These are phyloP conservation scores for Garra rufa DNA, from an alignment of 2,113 vertebrate genomes.

Conservation along the genomic window DNA sequence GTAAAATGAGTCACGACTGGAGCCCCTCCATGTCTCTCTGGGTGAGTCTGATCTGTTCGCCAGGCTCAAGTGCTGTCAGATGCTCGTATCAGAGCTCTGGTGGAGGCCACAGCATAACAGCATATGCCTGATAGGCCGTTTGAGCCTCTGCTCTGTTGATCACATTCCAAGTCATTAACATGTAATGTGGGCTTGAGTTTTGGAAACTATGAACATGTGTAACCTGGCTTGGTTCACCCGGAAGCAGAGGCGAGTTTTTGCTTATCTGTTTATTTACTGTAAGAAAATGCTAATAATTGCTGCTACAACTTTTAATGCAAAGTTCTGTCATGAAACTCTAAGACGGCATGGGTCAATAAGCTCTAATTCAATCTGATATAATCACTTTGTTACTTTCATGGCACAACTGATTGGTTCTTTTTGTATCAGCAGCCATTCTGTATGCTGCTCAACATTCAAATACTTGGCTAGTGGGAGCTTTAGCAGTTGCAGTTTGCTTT, in stretches of 20 bases:
- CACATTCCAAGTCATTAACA: conserved; percentile 75
- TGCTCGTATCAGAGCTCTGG: conserved; percentile 66
- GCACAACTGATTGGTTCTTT: background rate
- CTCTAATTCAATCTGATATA: background rate
- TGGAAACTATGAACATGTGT: conserved; percentile 44
- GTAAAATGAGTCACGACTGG: conserved; percentile 68
- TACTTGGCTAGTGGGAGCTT: background rate
- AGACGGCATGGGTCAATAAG: background rate
- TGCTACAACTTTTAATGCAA: background rate
- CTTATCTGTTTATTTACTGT: background rate
- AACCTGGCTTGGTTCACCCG: conserved; percentile 48
- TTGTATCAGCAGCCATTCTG: too few species aligned
- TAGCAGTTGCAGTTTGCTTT: background rate
- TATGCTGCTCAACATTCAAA: background rate
- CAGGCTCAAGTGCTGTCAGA: conserved; percentile 67
- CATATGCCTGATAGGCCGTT: conserved; percentile 76
- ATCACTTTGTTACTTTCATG: background rate
- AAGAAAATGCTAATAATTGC: background rate
- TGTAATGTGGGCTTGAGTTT: conserved; percentile 64
- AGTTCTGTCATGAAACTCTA: background rate
- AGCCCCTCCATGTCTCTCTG: conserved; percentile 63
- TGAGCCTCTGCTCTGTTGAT: conserved; percentile 68
- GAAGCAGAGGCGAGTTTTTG: background rate
- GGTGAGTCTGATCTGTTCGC: conserved; percentile 59
- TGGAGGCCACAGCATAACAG: conserved; percentile 70